A percentile compares a stretch with the other conserved stretches of the same genome.
Conservation (phyloP, 2,113 vertebrate genomes). For the Aphyosemion australe region DNA sequence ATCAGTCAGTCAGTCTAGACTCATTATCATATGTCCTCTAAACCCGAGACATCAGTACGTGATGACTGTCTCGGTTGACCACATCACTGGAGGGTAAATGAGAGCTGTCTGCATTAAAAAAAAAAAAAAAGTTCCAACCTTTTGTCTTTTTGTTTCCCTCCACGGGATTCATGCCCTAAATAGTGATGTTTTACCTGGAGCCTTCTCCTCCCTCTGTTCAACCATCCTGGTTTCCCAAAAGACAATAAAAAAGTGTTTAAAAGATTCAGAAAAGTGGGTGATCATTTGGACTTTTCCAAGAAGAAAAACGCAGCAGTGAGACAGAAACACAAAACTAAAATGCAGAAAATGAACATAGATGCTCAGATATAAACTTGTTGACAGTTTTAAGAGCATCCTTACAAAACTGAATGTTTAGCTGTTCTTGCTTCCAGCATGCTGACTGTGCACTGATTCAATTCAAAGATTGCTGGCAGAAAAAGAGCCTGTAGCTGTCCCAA, state of each 20-base stretch:
- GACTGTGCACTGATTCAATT: slow-evolving; percentile 68
- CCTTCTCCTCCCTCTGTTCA: slow-evolving; percentile 57
- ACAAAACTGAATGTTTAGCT: slow-evolving; percentile 60
- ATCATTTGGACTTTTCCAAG: slow-evolving; percentile 41
- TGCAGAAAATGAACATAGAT: slow-evolving; percentile 43
- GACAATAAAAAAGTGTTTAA: slow-evolving; percentile 64
- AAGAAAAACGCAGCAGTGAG: slow-evolving; percentile 52
- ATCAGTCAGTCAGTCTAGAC: slow-evolving; percentile 71
- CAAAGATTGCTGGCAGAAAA: slow-evolving; percentile 67
- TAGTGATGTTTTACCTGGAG: slow-evolving; percentile 81
- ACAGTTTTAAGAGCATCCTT: slow-evolving; percentile 49
- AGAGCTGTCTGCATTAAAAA: slow-evolving; percentile 62
- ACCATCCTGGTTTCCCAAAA: slow-evolving; percentile 48
- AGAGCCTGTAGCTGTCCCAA: slow-evolving; percentile 72
- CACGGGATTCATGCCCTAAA: slow-evolving; percentile 83
- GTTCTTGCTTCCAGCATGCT: slow-evolving; percentile 69
- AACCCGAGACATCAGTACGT: slow-evolving; percentile 66
- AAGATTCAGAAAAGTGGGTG: slow-evolving; percentile 53
- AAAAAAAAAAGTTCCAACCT: slow-evolving; percentile 77
- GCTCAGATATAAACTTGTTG: slow-evolving; percentile 44
- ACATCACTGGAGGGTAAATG: slow-evolving; percentile 72
- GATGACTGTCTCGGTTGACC: slow-evolving; percentile 69
- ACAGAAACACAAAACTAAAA: slow-evolving; percentile 36
- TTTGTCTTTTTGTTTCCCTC: slow-evolving; percentile 74
- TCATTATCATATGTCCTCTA: slow-evolving; percentile 80